These are phyloP conservation scores for Orientallactaga bullata DNA, from an alignment of 2,113 vertebrate species.

Conservation along the genomic window DNA sequence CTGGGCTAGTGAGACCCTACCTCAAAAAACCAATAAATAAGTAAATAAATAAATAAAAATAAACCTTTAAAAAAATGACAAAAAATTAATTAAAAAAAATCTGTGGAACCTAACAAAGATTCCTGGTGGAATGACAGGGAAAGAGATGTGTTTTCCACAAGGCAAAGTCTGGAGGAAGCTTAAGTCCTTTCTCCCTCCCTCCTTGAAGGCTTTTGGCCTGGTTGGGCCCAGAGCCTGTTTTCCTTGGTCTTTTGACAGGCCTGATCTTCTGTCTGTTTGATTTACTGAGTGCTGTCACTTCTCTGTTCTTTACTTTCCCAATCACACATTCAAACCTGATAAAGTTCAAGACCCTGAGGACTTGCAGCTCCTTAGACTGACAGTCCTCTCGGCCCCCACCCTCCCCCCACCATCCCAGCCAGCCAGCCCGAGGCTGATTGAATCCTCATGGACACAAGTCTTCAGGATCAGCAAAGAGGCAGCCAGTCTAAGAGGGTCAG, in stretches of 20 bases:
- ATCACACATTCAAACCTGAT: conserved; percentile 86
- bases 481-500: neutral
- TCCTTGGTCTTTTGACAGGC: conserved; percentile 46
- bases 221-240: conserved; percentile 55
- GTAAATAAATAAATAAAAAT: too few relatives aligned
- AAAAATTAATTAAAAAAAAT: too few relatives aligned
- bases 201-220: neutral
- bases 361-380: conserved; percentile 81
- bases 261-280: conserved; percentile 77
- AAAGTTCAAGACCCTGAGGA: conserved; percentile 87
- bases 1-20: too few relatives aligned
- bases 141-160: conserved; percentile 56
- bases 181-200: neutral
- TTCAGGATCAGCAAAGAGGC: conserved; percentile 36
- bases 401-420: conserved; percentile 52
- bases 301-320: conserved; percentile 85
- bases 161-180: neutral
- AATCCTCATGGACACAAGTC: conserved; percentile 81
- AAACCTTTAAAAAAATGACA: too few relatives aligned
- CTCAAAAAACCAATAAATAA: too few relatives aligned
- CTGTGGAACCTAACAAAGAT: conserved; percentile 18
- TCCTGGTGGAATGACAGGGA: conserved; percentile 20
- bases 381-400: conserved; percentile 69
- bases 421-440: conserved; percentile 74
- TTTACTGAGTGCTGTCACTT: conserved; percentile 78